Conservation (phyloP, 2,113 vertebrate species). For the Motacilla alba region DNA sequence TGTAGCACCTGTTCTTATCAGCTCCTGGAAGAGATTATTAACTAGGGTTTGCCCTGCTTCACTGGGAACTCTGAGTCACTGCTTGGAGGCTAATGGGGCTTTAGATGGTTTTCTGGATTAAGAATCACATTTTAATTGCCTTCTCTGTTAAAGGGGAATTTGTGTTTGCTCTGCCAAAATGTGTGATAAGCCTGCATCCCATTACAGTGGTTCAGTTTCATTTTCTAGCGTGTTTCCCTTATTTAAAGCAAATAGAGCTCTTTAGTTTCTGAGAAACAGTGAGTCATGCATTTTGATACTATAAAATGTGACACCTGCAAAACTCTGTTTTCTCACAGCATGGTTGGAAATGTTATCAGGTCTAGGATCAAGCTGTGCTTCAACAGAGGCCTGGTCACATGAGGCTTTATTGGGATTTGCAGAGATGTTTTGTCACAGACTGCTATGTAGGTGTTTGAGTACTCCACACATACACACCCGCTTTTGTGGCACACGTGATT, state of each 20-base stretch:
- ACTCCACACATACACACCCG: not conserved
- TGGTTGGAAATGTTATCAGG: not conserved
- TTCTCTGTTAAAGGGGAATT: not conserved
- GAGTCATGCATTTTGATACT: not conserved
- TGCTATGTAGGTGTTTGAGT: not conserved
- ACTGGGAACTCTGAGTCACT: not conserved
- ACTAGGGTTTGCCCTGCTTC: not conserved
- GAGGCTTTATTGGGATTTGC: conserved; percentile 17
- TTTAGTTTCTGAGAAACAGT: not conserved
- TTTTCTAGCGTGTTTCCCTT: not conserved
- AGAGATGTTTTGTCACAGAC: not conserved
- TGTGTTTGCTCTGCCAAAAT: not conserved
- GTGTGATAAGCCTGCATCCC: not conserved
- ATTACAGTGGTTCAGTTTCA: not conserved
- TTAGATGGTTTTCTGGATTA: conserved; percentile 6
- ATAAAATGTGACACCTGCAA: not conserved
- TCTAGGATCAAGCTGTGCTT: not conserved
- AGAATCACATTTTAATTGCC: conserved; percentile 22
- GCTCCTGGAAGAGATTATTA: not conserved
- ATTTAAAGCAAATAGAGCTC: not conserved
- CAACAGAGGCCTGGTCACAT: not conserved
- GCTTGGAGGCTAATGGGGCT: not conserved
- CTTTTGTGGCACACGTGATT: not conserved
- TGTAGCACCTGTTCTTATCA: conserved; percentile 30
- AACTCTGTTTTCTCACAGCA: not conserved